Evolutionary conservation across 2,113 vertebrate species (phyloP).

Genomic region (Sprattus sprattus): DNA sequence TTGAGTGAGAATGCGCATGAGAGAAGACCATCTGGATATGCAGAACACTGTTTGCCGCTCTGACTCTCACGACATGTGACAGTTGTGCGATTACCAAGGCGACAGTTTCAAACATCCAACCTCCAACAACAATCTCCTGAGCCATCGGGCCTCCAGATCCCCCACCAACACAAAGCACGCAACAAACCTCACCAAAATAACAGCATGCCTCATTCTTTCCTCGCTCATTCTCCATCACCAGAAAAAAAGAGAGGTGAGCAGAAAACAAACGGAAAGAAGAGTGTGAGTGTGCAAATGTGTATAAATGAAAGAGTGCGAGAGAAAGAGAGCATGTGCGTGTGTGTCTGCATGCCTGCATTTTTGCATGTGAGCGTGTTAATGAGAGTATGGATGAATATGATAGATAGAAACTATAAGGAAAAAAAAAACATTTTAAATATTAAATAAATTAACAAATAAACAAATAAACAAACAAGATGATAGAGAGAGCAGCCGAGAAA

Average conservation of each 20-base stretch:
- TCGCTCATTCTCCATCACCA: neutral
- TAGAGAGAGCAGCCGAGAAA: neutral
- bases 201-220: neutral
- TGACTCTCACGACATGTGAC: neutral
- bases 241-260: neutral
- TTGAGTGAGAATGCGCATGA: neutral
- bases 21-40: neutral
- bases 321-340: neutral
- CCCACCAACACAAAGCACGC: neutral
- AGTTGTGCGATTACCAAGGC: slow-evolving; percentile 9
- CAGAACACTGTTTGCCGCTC: neutral
- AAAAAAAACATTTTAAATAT: neutral
- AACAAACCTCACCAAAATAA: neutral
- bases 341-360: neutral
- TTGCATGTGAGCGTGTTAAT: neutral
- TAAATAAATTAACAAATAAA: neutral
- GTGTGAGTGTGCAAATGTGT: slow-evolving; percentile 8
- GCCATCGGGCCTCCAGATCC: neutral
- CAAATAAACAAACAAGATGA: neutral
- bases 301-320: slow-evolving; percentile 18
- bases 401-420: too few relatives aligned
- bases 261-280: neutral
- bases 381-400: too few relatives aligned
- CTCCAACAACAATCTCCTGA: neutral
- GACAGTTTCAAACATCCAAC: neutral